Conservation (phyloP, 2,888 invertebrate genomes). For the Nowickia ferox region DNA sequence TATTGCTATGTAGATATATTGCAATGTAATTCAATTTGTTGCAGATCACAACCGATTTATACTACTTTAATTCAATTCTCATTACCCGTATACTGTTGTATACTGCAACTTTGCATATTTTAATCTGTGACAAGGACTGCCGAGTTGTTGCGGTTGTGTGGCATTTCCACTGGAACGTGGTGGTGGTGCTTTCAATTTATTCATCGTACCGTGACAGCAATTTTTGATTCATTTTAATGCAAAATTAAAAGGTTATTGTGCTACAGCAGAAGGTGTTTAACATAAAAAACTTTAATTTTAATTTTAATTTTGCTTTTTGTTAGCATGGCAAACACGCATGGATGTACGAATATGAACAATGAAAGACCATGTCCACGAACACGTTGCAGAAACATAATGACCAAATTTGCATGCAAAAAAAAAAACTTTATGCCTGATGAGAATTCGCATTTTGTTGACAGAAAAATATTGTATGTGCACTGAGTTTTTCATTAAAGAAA, state of each 20-base stretch:
- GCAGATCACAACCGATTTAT: neutral
- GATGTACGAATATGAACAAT: too few relatives aligned
- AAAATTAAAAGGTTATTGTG: neutral
- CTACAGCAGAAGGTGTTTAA: too few relatives aligned
- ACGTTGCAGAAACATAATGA: neutral
- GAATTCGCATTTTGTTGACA: neutral
- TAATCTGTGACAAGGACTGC: too few relatives aligned
- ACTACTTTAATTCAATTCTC: neutral
- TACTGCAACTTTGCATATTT: neutral
- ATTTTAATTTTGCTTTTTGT: neutral
- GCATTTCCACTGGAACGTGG: neutral
- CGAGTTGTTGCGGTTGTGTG: neutral
- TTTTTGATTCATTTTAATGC: neutral
- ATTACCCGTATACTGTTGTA: neutral
- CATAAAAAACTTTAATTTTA: neutral
- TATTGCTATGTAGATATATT: neutral
- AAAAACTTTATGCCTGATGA: slow-evolving; percentile 1
- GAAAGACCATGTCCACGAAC: neutral
- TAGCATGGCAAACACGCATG: neutral
- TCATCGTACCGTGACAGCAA: neutral
- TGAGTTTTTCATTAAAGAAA: slow-evolving; percentile 4
- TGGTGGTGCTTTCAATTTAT: neutral
- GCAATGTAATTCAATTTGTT: neutral
- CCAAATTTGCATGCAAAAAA: neutral
- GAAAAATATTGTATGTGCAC: neutral